Base-by-base conservation (phyloP, 2,888 invertebrate species). In the Altica lythri region DNA sequence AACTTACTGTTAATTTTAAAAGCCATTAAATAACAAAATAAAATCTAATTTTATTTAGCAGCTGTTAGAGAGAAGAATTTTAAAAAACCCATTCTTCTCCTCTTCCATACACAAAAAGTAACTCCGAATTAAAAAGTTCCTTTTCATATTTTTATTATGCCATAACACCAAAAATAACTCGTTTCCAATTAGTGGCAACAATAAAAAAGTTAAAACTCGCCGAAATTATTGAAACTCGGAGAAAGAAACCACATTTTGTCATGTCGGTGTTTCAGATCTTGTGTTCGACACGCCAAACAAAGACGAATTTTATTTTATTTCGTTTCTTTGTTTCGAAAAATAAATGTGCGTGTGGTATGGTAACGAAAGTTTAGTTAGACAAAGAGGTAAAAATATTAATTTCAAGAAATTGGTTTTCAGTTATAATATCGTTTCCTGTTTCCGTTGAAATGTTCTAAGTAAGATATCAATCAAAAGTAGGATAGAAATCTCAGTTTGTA, bases 261-360 rank as follows among this genome's bases (percentile, higher is more conserved):
- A 38, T 42, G 44, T 44, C 52, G 52, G 52, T 29, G 32, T 52
- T 34, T 56, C 40, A 51, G 48, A 56, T 56, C 38, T 56, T 32
- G 47, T 2, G 32, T 46, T 45, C 47, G 43, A 47, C 56, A 56
- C 42, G 56, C 52, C 52, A 32, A 49, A 49, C 49, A 49, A 49
- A 49, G 49, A 48, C 29, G 19, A 40, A 49, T 49, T 49, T 40
- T 49, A 49, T 40, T 49, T 13, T 27, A 29, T 45, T 46, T 45
- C 38, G n/a, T 30, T 40, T 25, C 27, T 46, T 37, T 35, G 35
- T 46, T 46, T 25, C 25, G 27, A 46, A 32, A 44, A 34, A 46
- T 34, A 25, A 22, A 35, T 9, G 14, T 37, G 46, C 35, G 35
- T 37, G 35, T 27, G 13, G 35, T 37, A 27, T 27, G 13, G 34